A percentile compares a stretch with the other conserved stretches of the same genome.
These are phyloP conservation scores for Bombyx mandarina DNA, from an alignment of 1,140 invertebrate species.

Conservation along the genomic window DNA sequence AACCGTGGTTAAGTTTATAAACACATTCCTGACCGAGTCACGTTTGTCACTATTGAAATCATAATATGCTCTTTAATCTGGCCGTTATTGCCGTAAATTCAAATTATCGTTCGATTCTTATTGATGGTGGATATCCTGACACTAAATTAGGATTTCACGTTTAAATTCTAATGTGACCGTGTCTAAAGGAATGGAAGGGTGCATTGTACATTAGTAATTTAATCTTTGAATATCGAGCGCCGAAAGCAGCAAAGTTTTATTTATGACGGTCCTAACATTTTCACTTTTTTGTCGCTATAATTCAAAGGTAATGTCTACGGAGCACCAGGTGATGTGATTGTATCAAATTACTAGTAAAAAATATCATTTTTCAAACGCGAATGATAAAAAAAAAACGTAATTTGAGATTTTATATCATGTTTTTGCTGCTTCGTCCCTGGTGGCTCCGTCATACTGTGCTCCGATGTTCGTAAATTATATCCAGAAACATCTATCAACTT, in stretches of 20 bases:
- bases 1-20: no score
- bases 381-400: conserved; percentile 11
- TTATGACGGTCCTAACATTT: conserved; percentile 34
- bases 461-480: conserved; percentile 1
- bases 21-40: no score
- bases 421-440: conserved; percentile 4
- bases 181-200: conserved; percentile 6
- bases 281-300: conserved; percentile 36
- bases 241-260: conserved; percentile 37
- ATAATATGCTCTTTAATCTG: no score
- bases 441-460: background rate
- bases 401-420: conserved; percentile 8
- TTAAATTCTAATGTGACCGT: conserved; percentile 5
- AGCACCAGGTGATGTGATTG: conserved; percentile 40
- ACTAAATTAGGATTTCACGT: conserved; percentile 7
- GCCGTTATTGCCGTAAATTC: no score
- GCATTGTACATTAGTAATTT: conserved; percentile 26
- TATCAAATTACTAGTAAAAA: conserved; percentile 35
- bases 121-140: background rate
- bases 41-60: no score
- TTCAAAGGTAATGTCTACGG: conserved; percentile 27
- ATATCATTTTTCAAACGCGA: conserved; percentile 8
- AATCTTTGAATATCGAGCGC: conserved; percentile 21
- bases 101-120: background rate
- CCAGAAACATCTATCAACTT: no score